phyloP scores from a whole-genome alignment of 2,888 invertebrate species.

The Rhabditoides inermis region DNA sequence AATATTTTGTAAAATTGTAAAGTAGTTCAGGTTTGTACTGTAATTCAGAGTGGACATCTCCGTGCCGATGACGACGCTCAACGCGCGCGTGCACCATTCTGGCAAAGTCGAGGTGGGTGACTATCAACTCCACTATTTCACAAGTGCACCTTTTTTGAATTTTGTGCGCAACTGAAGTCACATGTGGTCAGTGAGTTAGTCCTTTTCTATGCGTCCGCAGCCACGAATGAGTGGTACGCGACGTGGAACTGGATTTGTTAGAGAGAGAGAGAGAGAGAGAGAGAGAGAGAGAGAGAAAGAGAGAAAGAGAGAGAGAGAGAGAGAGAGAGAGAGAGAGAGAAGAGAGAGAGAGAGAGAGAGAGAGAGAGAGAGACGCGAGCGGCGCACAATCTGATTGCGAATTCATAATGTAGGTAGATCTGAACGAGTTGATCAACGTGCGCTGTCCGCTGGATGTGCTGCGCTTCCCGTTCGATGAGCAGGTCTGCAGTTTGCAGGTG shows the following conservation, averaged over 20 bases:
- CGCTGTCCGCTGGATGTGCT: constrained; percentile 33
- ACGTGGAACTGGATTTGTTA: not conserved
- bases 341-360: no score
- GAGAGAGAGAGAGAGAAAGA: not conserved
- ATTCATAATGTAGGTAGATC: not conserved
- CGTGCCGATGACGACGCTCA: constrained; percentile 28
- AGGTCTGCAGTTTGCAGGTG: no score
- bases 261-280: not conserved
- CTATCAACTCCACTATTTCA: constrained; percentile 20
- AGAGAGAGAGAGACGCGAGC: not conserved
- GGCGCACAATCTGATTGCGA: not conserved
- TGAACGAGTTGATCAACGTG: constrained; percentile 25
- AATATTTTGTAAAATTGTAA: not conserved
- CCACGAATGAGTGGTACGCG: not conserved
- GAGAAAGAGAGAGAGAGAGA: no score
- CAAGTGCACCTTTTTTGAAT: not conserved
- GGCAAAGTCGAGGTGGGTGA: constrained; percentile 34
- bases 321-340: no score
- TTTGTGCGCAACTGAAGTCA: not conserved
- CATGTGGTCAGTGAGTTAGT: not conserved
- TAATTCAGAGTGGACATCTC: constrained; percentile 31
- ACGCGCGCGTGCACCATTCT: constrained; percentile 28
- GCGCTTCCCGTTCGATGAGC: constrained; percentile 33
- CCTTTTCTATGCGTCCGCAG: constrained; percentile 1
- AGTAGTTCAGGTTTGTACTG: not conserved